Evolutionary conservation across 2,888 invertebrate species (phyloP).

Genomic region (Pachymerium ferrugineum): DNA sequence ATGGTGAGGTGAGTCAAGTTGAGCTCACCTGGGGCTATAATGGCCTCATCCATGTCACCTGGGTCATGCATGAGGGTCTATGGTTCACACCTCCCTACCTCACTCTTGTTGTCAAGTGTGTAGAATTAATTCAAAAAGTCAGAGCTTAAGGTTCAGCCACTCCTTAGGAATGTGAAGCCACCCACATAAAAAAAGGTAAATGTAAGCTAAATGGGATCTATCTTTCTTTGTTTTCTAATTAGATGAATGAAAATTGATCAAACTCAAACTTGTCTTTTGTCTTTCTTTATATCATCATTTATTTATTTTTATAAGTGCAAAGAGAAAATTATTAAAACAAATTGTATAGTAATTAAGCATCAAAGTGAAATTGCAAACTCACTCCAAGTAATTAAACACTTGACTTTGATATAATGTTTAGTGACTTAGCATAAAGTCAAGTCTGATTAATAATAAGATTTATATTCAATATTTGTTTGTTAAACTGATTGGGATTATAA

Average conservation of each 20-base stretch:
- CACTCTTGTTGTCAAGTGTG: too few relatives aligned
- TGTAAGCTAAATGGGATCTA: neutral
- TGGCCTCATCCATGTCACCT: conserved; percentile 8
- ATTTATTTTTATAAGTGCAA: neutral
- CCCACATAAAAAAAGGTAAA: neutral
- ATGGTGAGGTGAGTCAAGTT: neutral
- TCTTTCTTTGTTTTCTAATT: conserved; percentile 10
- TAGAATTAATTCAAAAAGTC: neutral
- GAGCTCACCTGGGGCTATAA: neutral
- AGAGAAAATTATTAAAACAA: neutral
- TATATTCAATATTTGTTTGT: neutral
- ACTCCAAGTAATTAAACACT: neutral
- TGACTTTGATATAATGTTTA: neutral
- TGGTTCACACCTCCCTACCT: neutral
- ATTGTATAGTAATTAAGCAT: neutral
- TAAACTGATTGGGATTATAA: too few relatives aligned
- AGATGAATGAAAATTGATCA: too few relatives aligned
- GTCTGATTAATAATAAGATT: neutral
- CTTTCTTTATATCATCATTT: neutral
- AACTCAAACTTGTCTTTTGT: neutral
- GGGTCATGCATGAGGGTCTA: conserved; percentile 8
- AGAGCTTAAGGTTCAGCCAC: neutral
- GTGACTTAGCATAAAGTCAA: neutral
- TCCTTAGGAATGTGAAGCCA: neutral
- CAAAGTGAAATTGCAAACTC: neutral